phyloP scores from a whole-genome alignment of 2,888 invertebrate genomes.

The Carabus problematicus region DNA sequence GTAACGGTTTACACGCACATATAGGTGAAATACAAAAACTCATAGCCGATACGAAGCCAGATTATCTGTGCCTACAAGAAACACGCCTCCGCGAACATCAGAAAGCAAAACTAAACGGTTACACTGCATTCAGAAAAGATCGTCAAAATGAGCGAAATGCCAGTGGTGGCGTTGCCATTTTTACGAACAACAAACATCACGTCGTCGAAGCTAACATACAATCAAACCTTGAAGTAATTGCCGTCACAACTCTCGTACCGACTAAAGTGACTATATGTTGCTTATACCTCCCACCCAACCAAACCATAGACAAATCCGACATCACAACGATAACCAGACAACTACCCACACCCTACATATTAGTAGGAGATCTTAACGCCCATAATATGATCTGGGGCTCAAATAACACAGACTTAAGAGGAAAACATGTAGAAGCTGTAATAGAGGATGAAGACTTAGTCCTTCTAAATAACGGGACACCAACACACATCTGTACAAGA shows the following conservation, averaged over 20 bases:
- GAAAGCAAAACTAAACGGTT: conserved; percentile 30
- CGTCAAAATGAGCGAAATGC: conserved; percentile 16
- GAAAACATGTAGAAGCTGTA: conserved; percentile 17
- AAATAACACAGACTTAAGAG: not conserved
- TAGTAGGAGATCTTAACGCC: conserved; percentile 24
- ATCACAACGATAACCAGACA: not conserved
- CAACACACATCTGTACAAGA: conserved; percentile 17
- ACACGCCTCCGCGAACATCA: conserved; percentile 43
- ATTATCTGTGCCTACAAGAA: conserved; percentile 45
- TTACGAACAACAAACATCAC: conserved; percentile 22
- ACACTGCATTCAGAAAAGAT: conserved; percentile 29
- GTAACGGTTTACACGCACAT: conserved; percentile 43
- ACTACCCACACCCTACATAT: not conserved
- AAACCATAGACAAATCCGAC: not conserved
- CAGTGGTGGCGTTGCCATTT: conserved; percentile 44
- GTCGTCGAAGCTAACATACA: conserved; percentile 17
- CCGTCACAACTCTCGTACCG: conserved; percentile 13
- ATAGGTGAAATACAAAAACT: conserved; percentile 43
- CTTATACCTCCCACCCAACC: conserved; percentile 33
- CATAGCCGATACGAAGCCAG: conserved; percentile 24
- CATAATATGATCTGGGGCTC: conserved; percentile 25
- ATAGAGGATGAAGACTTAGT: conserved; percentile 2
- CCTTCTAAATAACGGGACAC: conserved; percentile 15
- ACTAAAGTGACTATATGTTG: conserved; percentile 35
- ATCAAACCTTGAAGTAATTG: conserved; percentile 38